phyloP scores from a whole-genome alignment of 2,888 invertebrate genomes.

The Chrysina gloriosa region DNA sequence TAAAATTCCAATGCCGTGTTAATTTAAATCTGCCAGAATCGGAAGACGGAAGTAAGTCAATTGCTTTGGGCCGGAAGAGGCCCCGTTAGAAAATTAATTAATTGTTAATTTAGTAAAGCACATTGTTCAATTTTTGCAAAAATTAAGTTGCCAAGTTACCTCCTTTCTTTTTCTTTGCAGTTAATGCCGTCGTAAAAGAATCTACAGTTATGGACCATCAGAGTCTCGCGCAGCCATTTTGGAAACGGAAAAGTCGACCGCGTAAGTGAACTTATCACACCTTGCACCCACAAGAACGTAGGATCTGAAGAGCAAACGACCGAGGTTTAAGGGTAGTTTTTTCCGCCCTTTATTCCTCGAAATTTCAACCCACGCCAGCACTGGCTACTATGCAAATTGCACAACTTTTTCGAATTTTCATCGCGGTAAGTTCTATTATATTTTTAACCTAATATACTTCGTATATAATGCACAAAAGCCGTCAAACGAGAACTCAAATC shows the following conservation, averaged over 20 bases:
- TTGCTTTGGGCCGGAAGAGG: too few species aligned
- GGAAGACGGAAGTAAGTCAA: constrained; percentile 13
- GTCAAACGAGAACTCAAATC: too few species aligned
- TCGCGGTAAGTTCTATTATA: constrained; percentile 74
- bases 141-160: neutral
- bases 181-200: neutral
- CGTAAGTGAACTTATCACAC: neutral
- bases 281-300: neutral
- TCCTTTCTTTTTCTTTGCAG: constrained; percentile 4
- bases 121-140: neutral
- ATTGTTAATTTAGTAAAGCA: neutral
- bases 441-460: too few species aligned
- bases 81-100: too few species aligned
- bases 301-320: neutral
- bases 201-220: constrained; percentile 14
- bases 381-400: constrained; percentile 84
- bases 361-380: constrained; percentile 71
- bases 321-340: constrained; percentile 57
- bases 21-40: neutral
- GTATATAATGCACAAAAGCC: too few species aligned
- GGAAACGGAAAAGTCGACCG: constrained; percentile 21
- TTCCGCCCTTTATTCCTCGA: constrained; percentile 61
- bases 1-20: neutral
- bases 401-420: constrained; percentile 78
- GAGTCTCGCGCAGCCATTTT: constrained; percentile 2